A percentile compares a stretch with the other conserved stretches of the same genome.
phyloP scores from a whole-genome alignment of 2,888 invertebrate genomes.

The Xanthorhoe designata region DNA sequence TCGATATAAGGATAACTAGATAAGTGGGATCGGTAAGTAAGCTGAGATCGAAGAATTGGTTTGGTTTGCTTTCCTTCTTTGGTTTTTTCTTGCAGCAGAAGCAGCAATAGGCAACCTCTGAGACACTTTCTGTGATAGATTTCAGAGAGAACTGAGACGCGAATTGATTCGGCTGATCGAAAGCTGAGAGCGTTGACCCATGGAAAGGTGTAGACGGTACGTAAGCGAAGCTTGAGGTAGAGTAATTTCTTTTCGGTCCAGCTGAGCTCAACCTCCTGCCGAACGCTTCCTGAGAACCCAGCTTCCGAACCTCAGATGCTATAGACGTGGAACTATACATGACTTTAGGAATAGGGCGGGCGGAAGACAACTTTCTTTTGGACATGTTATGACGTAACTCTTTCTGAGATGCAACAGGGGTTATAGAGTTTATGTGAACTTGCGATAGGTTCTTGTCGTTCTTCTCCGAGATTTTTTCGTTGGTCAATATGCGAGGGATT shows the following conservation, averaged over 20 bases:
- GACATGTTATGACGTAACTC: conserved; percentile 67
- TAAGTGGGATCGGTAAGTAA: conserved; percentile 91
- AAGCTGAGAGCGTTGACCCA: conserved; percentile 91
- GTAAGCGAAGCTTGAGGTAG: conserved; percentile 93
- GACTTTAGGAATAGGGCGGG: conserved; percentile 65
- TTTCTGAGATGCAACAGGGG: conserved; percentile 53
- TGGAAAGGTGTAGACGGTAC: conserved; percentile 92
- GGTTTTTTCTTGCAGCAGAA: conserved; percentile 73
- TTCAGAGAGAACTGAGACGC: conserved; percentile 92
- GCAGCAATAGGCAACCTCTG: conserved; percentile 77
- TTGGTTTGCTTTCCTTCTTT: conserved; percentile 64
- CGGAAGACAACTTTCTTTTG: conserved; percentile 70
- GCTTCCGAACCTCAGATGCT: conserved; percentile 81
- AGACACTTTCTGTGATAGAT: conserved; percentile 87
- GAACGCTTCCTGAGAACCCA: conserved; percentile 72
- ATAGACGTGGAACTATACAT: conserved; percentile 86
- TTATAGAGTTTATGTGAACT: conserved; percentile 45
- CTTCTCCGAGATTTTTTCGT: conserved; percentile 50
- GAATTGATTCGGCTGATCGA: conserved; percentile 91
- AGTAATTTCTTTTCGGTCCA: conserved; percentile 88
- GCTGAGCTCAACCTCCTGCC: conserved; percentile 66
- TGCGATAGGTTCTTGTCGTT: conserved; percentile 50
- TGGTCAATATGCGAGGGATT: conserved; percentile 32
- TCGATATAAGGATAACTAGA: conserved; percentile 92
- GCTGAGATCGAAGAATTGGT: conserved; percentile 90